Evolutionary conservation across 2,797 vertebrate species (phyloP).

Genomic region (Acropternis orthonyx): DNA sequence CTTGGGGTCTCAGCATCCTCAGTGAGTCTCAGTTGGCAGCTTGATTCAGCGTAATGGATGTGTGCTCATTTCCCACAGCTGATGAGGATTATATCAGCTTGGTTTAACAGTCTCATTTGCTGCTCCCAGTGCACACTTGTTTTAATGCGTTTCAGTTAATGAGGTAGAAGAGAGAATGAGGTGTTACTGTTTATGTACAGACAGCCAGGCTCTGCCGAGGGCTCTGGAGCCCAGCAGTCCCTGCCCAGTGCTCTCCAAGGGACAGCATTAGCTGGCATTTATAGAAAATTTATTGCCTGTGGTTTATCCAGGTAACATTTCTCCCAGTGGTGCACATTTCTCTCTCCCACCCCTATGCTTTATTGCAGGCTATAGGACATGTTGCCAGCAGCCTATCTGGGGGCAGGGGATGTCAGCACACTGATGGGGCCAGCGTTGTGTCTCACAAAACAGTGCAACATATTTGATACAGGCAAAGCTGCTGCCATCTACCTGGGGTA

Average conservation of each 20-base stretch:
- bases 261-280: conserved; percentile 42
- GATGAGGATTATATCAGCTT: conserved; percentile 80
- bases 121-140: conserved; percentile 78
- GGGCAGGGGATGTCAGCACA: fast-evolving
- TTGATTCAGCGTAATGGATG: conserved; percentile 66
- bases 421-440: background rate
- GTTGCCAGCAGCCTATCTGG: background rate
- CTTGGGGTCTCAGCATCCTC: conserved; percentile 1
- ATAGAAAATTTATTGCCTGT: conserved; percentile 30
- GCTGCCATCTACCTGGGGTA: background rate
- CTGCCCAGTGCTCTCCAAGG: conserved; percentile 50
- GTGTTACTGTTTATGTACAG: conserved; percentile 76
- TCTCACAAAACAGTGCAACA: fast-evolving
- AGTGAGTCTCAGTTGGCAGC: background rate
- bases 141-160: conserved; percentile 82
- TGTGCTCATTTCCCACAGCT: conserved; percentile 74
- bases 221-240: conserved; percentile 35
- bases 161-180: conserved; percentile 79
- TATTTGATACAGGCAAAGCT: background rate
- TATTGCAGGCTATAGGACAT: background rate
- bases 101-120: conserved; percentile 80
- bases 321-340: background rate
- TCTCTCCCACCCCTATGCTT: background rate
- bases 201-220: conserved; percentile 45
- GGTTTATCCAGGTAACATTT: conserved; percentile 26